Evolutionary conservation across 2,113 vertebrate genomes (phyloP).

Genomic region (Datnioides undecimradiatus): DNA sequence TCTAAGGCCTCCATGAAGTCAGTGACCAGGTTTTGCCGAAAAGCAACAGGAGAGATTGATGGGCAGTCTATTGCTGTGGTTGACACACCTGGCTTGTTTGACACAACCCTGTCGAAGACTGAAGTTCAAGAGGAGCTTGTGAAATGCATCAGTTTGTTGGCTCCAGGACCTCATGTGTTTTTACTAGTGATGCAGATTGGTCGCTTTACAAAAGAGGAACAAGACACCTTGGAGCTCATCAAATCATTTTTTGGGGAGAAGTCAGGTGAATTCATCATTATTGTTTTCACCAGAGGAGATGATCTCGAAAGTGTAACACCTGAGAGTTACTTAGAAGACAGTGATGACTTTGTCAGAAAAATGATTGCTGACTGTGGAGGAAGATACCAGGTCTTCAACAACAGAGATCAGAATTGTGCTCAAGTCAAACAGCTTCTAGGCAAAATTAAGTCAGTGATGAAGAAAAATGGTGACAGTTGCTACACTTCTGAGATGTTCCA

Average conservation of each 20-base stretch:
- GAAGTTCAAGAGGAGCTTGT: conserved; percentile 22
- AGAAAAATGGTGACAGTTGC: conserved; percentile 29
- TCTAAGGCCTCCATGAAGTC: background rate
- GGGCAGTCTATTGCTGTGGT: background rate
- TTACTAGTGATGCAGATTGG: conserved; percentile 61
- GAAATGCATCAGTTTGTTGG: conserved; percentile 48
- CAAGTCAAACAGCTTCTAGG: conserved; percentile 49
- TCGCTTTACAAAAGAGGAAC: conserved; percentile 63
- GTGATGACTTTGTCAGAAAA: background rate
- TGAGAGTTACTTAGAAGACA: background rate
- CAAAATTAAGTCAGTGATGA: conserved; percentile 41
- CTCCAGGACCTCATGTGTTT: conserved; percentile 70
- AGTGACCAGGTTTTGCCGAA: conserved; percentile 33
- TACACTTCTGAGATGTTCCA: conserved; percentile 50
- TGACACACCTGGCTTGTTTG: conserved; percentile 48
- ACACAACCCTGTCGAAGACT: conserved; percentile 17
- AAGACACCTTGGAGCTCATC: conserved; percentile 58
- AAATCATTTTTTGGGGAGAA: conserved; percentile 56
- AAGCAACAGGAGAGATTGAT: background rate
- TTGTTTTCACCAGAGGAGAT: conserved; percentile 67
- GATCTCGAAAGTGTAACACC: conserved; percentile 11
- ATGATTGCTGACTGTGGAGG: conserved; percentile 28
- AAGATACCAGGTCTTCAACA: conserved; percentile 57
- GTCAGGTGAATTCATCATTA: conserved; percentile 48
- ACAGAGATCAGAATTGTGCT: background rate